phyloP scores from a whole-genome alignment of 2,113 vertebrate genomes.

The Zapus hudsonius region DNA sequence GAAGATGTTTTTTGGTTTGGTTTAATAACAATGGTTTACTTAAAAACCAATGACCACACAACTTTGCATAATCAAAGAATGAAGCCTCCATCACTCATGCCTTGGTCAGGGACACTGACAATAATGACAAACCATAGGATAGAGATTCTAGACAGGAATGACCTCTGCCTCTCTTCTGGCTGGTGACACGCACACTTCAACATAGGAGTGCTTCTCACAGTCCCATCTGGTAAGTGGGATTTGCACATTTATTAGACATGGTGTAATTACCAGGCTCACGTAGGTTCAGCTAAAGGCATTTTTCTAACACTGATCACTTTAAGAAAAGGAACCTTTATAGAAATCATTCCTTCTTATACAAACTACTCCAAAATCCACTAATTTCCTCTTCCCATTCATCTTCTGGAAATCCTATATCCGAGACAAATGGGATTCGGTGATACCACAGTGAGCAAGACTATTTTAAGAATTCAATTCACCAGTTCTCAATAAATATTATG shows the following conservation, averaged over 20 bases:
- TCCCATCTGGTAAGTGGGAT: background rate
- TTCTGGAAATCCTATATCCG: constrained; percentile 68
- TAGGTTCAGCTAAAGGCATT: constrained; percentile 26
- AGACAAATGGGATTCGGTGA: constrained; percentile 75
- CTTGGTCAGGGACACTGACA: background rate
- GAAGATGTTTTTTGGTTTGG: background rate
- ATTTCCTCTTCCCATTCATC: constrained; percentile 74
- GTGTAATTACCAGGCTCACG: background rate
- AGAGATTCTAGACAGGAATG: too few relatives aligned
- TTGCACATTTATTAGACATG: background rate
- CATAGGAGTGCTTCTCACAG: background rate
- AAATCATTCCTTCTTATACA: constrained; percentile 53
- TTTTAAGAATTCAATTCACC: constrained; percentile 76
- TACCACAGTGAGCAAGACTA: constrained; percentile 56
- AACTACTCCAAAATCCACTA: constrained; percentile 61
- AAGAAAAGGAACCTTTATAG: constrained; percentile 48
- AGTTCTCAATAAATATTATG: constrained; percentile 74
- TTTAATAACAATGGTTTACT: background rate
- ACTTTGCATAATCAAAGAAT: background rate
- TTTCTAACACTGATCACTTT: constrained; percentile 49
- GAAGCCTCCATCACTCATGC: background rate
- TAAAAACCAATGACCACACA: constrained; percentile 11
- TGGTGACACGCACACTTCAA: background rate
- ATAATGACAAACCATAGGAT: background rate
- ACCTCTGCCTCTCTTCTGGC: background rate